Conservation (phyloP, 2,797 vertebrate genomes). For the Pantherophis alleghaniensis region DNA sequence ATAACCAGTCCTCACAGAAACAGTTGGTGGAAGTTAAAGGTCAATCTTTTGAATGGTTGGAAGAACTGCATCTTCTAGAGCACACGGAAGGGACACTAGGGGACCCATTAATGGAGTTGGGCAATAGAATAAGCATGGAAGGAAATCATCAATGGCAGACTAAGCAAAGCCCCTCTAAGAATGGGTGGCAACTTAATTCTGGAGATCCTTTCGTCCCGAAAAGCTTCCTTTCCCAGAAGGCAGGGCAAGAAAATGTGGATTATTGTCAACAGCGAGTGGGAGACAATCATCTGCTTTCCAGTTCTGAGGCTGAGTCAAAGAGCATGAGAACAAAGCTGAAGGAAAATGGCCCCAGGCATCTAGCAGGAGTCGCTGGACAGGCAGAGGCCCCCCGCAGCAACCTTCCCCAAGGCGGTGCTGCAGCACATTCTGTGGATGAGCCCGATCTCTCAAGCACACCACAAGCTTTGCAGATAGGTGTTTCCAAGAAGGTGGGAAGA, state of each 20-base stretch:
- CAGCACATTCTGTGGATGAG: neutral
- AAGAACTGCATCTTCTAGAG: neutral
- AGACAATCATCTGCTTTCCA: neutral
- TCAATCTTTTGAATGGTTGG: neutral
- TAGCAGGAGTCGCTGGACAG: neutral
- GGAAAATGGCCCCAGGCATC: neutral
- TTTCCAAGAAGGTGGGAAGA: neutral
- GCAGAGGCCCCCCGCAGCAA: neutral
- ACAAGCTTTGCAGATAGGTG: neutral
- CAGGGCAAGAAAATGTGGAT: conserved; percentile 22
- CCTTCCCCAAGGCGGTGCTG: neutral
- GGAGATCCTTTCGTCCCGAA: neutral
- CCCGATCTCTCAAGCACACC: conserved; percentile 7
- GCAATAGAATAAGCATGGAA: neutral
- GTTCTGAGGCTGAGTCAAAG: neutral
- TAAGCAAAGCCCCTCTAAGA: neutral
- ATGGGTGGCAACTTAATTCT: neutral
- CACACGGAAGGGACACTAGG: conserved; percentile 1
- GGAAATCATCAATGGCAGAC: neutral
- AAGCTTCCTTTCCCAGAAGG: conserved; percentile 6
- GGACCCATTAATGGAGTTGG: neutral
- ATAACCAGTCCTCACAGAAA: neutral
- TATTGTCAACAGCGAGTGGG: conserved; percentile 1
- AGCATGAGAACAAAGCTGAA: neutral
- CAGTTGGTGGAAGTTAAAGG: accelerated